Percentiles rank a stretch among this genome's conserved stretches.
These are phyloP conservation scores for Geophilus truncorum DNA, from an alignment of 2,888 invertebrate species.

Conservation along the genomic window DNA sequence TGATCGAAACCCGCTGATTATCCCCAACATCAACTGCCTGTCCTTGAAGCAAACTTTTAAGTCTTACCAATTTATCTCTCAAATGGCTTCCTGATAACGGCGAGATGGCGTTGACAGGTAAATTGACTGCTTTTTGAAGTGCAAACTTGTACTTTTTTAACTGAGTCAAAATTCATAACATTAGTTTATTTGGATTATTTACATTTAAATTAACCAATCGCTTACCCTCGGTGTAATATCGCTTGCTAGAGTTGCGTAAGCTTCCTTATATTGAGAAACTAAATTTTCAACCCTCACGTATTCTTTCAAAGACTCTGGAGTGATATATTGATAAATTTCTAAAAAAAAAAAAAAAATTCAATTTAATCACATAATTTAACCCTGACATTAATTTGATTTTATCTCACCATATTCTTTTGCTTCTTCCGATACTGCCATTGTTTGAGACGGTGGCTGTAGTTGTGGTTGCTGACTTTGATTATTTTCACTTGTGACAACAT, in stretches of 20 bases:
- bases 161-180: conserved; percentile 36
- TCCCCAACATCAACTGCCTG: conserved; percentile 60
- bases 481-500: not conserved
- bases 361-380: not conserved
- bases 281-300: not conserved
- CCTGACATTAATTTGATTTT: not conserved
- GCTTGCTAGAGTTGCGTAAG: not conserved
- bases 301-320: not conserved
- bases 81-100: conserved; percentile 67
- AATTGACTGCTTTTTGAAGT: conserved; percentile 72
- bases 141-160: conserved; percentile 75
- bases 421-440: not conserved
- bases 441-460: not conserved
- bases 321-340: not conserved
- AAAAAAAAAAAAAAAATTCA: not conserved
- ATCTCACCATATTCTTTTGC: not conserved
- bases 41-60: conserved; percentile 66
- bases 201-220: not conserved
- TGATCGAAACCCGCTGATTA: conserved; percentile 55
- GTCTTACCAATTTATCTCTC: conserved; percentile 67
- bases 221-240: not conserved
- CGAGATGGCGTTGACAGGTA: conserved; percentile 80
- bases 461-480: not conserved
- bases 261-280: not conserved
- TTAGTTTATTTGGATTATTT: not conserved